Conservation (phyloP, 2,888 invertebrate species). For the Synergus gifuensis region DNA sequence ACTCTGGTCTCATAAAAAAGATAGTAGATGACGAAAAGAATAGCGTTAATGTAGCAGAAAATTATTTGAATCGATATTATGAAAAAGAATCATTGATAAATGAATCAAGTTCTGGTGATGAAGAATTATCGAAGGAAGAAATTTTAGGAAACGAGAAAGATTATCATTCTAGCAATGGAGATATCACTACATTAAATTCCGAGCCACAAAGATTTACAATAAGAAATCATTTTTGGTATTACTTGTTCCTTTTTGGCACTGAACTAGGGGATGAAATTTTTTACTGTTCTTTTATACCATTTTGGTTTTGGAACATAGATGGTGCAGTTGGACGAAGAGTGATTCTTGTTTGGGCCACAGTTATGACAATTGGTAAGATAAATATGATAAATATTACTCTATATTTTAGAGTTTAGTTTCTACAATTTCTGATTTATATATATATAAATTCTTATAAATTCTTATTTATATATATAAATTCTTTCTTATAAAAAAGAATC, state of each 20-base stretch:
- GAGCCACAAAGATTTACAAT: conserved; percentile 80
- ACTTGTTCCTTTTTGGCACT: conserved; percentile 90
- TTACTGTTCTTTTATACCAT: conserved; percentile 94
- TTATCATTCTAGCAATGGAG: conserved; percentile 70
- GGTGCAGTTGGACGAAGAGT: conserved; percentile 91
- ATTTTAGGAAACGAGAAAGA: conserved; percentile 35
- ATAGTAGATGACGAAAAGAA: conserved; percentile 43
- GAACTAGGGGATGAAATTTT: conserved; percentile 94
- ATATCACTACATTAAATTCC: conserved; percentile 74
- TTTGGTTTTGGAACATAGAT: conserved; percentile 97
- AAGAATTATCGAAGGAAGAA: conserved; percentile 66
- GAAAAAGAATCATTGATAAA: conserved; percentile 43
- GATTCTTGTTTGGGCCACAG: conserved; percentile 88
- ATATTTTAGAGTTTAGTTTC: neutral
- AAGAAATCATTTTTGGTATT: conserved; percentile 89
- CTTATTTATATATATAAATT: too few species aligned
- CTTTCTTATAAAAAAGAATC: too few species aligned
- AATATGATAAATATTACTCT: neutral
- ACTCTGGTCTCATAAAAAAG: conserved; percentile 42
- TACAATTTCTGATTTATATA: too few species aligned
- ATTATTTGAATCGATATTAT: conserved; percentile 47
- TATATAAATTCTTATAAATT: too few species aligned
- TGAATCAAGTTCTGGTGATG: conserved; percentile 73
- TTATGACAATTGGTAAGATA: conserved; percentile 89
- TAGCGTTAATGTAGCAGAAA: conserved; percentile 15